Percentiles rank a stretch among this genome's conserved stretches.
These are phyloP conservation scores for Synanthedon andrenaeformis DNA, from an alignment of 2,888 invertebrate genomes.

Conservation along the genomic window DNA sequence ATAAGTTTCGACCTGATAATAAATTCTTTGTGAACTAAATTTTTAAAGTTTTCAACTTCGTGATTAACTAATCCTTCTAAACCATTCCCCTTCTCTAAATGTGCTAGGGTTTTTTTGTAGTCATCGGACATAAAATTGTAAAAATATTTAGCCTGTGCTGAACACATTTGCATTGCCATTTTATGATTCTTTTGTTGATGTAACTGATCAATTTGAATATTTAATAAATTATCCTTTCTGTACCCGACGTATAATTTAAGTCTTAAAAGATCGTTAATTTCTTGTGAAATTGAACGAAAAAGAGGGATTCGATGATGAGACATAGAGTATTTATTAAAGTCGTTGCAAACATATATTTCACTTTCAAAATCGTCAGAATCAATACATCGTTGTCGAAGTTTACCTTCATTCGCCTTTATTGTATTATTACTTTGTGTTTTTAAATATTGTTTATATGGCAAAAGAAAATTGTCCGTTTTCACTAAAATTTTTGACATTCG, in stretches of 20 bases:
- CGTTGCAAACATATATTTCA: constrained; percentile 32
- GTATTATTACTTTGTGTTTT: constrained; percentile 26
- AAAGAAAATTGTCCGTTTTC: constrained; percentile 26
- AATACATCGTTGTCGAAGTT: constrained; percentile 23
- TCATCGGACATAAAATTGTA: constrained; percentile 73
- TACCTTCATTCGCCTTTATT: constrained; percentile 7
- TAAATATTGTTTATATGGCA: constrained; percentile 32
- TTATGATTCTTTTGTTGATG: constrained; percentile 65
- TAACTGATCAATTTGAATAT: constrained; percentile 65
- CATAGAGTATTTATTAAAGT: constrained; percentile 26
- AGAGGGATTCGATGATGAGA: constrained; percentile 19
- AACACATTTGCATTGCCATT: constrained; percentile 51
- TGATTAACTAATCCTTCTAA: constrained; percentile 46
- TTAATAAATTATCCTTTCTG: constrained; percentile 54
- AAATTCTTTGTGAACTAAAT: constrained; percentile 44
- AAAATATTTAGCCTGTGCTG: constrained; percentile 66
- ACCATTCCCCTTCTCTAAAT: constrained; percentile 60
- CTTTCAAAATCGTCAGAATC: constrained; percentile 26
- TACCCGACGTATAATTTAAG: constrained; percentile 41
- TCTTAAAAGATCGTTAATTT: constrained; percentile 25
- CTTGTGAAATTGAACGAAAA: constrained; percentile 32
- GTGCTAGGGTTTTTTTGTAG: constrained; percentile 71
- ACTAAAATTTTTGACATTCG: constrained; percentile 21
- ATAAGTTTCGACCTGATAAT: constrained; percentile 58
- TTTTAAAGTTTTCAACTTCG: constrained; percentile 50